Evolutionary conservation across 2,888 invertebrate genomes (phyloP), one percentile per base, ranked within the genome.

Genomic region (Panopea generosa): DNA sequence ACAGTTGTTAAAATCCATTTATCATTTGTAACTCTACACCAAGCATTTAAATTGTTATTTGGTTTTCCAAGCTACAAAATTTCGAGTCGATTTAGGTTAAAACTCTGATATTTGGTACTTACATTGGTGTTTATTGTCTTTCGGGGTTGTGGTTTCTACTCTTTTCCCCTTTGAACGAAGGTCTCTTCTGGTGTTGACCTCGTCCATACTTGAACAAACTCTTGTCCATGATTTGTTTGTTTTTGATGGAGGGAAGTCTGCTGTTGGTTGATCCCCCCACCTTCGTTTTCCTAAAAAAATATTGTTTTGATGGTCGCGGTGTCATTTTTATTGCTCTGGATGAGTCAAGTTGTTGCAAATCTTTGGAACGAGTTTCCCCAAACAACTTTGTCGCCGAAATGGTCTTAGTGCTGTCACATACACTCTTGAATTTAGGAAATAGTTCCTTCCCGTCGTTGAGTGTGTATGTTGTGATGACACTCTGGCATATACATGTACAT

Each of bases 1-100:
- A 63, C 26, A 22, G 71, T 71, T 63, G 56, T 14, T 9, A 70
- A 38, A n/a, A 62, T 70, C n/a, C n/a, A n/a, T n/a, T n/a, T n/a
- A n/a, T n/a, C n/a, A n/a, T n/a, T n/a, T n/a, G n/a, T n/a, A n/a
- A 55, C 56, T 62, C 56, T 55, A 22, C 20, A 18, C 63, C 63
- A 63, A 26, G 47, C 40, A 6, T 43, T 7, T 14, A 50, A 22
- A 38, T 26, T 29, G 1, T 27, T 27, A 63, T 29, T 49, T 20
- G 47, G 33, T 49, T 68, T 56, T 3, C 67, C 73, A 18, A 40
- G 62, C 20, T 16, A 1, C 56, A 67, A 73, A 24, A 33, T 50
- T 6, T 67, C 40, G n/a, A 52, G 43, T 20, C 56, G 60, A 33
- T 73, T 73, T 6, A 68, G 18, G 9, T 11, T 33, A 2, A n/a